Conservation (phyloP, 2,113 vertebrate species). For the Budorcas taxicolor region DNA sequence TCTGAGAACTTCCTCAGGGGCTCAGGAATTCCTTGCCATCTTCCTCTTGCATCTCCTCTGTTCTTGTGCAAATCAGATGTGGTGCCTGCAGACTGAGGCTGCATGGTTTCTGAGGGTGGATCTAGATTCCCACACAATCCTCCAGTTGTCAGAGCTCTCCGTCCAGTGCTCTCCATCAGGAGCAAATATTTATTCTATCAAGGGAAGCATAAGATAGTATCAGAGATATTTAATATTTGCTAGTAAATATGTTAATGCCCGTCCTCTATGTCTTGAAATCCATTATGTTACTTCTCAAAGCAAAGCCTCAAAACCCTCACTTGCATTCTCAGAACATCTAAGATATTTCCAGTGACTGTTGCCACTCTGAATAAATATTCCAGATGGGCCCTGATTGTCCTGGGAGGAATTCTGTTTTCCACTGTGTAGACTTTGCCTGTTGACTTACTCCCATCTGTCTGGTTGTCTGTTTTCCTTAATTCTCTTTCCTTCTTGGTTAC, state of each 20-base stretch:
- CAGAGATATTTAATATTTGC: not conserved
- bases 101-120: accelerated
- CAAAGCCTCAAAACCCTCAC: not conserved
- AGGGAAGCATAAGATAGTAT: not conserved
- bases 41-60: not conserved
- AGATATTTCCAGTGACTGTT: not conserved
- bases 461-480: not conserved
- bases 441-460: not conserved
- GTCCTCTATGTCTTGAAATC: not conserved
- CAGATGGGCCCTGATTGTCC: not conserved
- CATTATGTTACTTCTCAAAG: not conserved
- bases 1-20: not conserved
- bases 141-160: not conserved
- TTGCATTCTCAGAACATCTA: not conserved
- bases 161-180: not conserved
- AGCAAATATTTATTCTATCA: not conserved
- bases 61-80: not conserved
- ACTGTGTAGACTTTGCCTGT: not conserved
- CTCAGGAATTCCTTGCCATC: not conserved
- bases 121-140: not conserved
- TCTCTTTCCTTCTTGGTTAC: not conserved
- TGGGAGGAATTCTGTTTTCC: not conserved
- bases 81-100: not conserved
- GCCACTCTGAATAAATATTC: not conserved
- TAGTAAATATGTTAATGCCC: not conserved